These are phyloP conservation scores for Notarius quadriscutis DNA, from an alignment of 2,113 vertebrate genomes.

Conservation along the genomic window DNA sequence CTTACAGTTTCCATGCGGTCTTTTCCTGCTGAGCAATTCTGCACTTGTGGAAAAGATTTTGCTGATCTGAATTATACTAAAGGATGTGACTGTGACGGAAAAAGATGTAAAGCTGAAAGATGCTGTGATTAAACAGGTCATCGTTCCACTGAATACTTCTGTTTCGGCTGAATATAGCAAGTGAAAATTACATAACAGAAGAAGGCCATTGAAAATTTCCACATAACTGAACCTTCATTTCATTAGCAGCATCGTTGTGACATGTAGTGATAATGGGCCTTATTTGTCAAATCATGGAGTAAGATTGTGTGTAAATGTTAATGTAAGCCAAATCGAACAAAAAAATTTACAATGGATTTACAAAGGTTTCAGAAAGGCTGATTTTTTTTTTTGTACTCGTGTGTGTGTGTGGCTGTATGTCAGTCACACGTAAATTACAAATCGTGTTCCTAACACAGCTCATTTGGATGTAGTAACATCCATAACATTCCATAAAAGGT, in stretches of 20 bases:
- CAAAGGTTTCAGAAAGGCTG: not conserved
- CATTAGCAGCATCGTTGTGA: not conserved
- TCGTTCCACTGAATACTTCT: not conserved
- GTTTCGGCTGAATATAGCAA: not conserved
- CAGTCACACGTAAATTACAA: not conserved
- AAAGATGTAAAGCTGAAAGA: not conserved
- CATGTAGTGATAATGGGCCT: not conserved
- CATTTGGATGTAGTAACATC: not conserved
- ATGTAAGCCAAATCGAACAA: not conserved
- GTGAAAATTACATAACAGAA: not conserved
- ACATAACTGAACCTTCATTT: not conserved
- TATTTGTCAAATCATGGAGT: not conserved
- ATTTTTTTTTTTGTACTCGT: too few relatives aligned
- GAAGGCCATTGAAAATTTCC: not conserved
- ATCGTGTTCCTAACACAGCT: not conserved
- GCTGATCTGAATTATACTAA: not conserved
- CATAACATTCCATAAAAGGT: not conserved
- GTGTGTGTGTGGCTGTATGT: not conserved
- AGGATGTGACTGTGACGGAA: not conserved
- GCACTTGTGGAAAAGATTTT: conserved; percentile 4
- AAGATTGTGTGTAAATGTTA: not conserved
- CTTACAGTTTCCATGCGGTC: not conserved
- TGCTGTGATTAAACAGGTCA: not conserved
- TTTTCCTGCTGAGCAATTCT: not conserved
- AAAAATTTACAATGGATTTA: not conserved